Evolutionary conservation across 1,140 invertebrate genomes (phyloP), one percentile per base, ranked within the genome.

Genomic region (Gonatopus flavifemur): DNA sequence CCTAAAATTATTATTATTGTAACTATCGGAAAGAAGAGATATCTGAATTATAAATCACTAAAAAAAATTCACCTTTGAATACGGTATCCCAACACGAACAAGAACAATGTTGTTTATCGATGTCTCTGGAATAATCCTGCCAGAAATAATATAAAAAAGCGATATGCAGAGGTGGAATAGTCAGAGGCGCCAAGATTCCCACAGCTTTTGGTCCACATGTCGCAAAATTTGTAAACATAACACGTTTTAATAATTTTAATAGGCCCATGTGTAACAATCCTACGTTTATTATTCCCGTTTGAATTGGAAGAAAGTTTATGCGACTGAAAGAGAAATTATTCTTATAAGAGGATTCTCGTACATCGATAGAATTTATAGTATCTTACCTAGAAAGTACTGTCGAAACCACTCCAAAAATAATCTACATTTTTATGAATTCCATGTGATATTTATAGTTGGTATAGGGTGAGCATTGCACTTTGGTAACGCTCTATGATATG

Each of bases 61-160:
- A 39, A 21, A 22, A 18, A 41, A 40, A 19, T 20, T 62, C 76
- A 83, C 88, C 88, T 83, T 90, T 89, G 66, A 90, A 90, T 21
- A 90, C 82, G 9, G 88, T 90, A 67, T 91, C 89, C 86, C 88
- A 90, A 66, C 88, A 90, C 3, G 84, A 85, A 72, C 87, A 89
- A n/a, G 84, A 84, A 66, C 89, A 90, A 54, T 82, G 83, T 28
- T 81, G 78, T 54, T 78, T 81, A 59, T 89, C 85, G 35, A 90
- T 85, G 43, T 80, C 79, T 22, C 83, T 78, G 25, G 86, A 82
- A 68, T 86, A 87, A 62, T 88, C 82, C 63, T 83, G 80, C 88
- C 88, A 91, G 55, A 89, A 83, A 59, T 84, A 79, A 72, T 85
- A 86, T 15, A 87, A 71, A 47, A 84, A 79, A 44, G 77, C 77